A percentile compares a stretch with the other conserved stretches of the same genome.
phyloP scores from a whole-genome alignment of 2,113 vertebrate genomes.

The Zosterops hypoxanthus region DNA sequence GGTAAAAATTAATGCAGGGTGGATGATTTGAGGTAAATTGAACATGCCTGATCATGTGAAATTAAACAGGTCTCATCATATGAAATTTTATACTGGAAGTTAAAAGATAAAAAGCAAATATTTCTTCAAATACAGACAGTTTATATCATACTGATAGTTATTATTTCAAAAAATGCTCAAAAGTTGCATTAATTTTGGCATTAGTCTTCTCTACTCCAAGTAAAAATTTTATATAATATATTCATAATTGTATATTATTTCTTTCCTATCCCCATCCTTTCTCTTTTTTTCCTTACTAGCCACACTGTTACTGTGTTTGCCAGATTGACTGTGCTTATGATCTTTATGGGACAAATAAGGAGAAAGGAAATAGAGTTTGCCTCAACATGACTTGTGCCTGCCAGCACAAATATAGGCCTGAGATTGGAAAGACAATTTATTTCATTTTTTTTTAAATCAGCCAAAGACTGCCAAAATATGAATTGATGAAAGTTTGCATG shows the following conservation, averaged over 20 bases:
- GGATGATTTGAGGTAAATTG: background rate
- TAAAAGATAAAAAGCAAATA: background rate
- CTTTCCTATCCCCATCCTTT: background rate
- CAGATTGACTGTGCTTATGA: background rate
- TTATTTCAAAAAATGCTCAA: background rate
- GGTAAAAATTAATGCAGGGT: background rate
- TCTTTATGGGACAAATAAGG: background rate
- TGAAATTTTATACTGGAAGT: background rate
- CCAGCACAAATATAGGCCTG: background rate
- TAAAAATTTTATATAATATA: background rate
- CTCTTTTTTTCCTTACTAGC: background rate
- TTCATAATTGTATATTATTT: background rate
- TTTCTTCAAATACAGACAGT: background rate
- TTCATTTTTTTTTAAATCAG: background rate
- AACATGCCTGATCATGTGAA: background rate
- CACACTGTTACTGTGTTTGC: background rate
- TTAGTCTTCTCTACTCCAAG: background rate
- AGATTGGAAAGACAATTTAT: background rate
- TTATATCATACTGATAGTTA: background rate
- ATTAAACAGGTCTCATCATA: background rate
- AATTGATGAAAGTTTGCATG: background rate
- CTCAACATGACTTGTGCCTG: background rate
- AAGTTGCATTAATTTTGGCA: background rate
- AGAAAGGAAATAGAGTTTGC: background rate
- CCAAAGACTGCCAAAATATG: background rate